Base-by-base conservation (phyloP, 2,113 vertebrate species). In the Tamias sibiricus region DNA sequence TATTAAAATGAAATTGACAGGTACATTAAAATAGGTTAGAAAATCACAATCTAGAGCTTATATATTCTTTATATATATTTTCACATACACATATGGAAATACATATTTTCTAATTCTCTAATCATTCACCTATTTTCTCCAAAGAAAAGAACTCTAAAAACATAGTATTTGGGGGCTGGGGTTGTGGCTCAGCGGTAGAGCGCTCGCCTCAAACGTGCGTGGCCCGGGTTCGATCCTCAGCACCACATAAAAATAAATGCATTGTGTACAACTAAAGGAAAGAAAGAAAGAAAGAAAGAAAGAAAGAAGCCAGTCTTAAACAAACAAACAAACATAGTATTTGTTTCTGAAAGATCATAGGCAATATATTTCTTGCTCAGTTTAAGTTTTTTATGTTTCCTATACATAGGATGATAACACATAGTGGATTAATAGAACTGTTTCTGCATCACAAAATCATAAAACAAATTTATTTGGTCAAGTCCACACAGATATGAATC, bases 391-490 rank as follows among this genome's bases (percentile, higher is more conserved):
- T 62, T 62, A 62, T 59, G 57, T 62, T 62, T 62, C 59, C 59
- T 28, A 62, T 26, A 11, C 59, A 62, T 28, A 62, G 59, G 24
- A 62, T 62, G 59, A 62, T 10, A 62, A 62, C 8, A 62, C 59
- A 26, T 3, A 62, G 26, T 62, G 24, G 59, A 19, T 90, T 66
- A 94, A 77, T 24, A 20, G 49, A 28, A 75, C 26, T 77, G 32
- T 57, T 8, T 62, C 44, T 74, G 2, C 24, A 80, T 52, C 49
- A 69, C n/a, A 90, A 95, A 96, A 74, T 32, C 54, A 35, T 40
- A 37, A 26, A 42, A 75, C 17, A 82, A 77, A 88, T 44, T 54
- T 59, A 74, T 28, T 88, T 95, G 54, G 54, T 86, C 74, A 95
- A 93, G 85, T 76, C 20, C 9, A 66, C 7, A 83, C 42, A 92